These are phyloP conservation scores for Phyllotis vaccarum DNA, from an alignment of 2,797 vertebrate genomes.

Conservation along the genomic window DNA sequence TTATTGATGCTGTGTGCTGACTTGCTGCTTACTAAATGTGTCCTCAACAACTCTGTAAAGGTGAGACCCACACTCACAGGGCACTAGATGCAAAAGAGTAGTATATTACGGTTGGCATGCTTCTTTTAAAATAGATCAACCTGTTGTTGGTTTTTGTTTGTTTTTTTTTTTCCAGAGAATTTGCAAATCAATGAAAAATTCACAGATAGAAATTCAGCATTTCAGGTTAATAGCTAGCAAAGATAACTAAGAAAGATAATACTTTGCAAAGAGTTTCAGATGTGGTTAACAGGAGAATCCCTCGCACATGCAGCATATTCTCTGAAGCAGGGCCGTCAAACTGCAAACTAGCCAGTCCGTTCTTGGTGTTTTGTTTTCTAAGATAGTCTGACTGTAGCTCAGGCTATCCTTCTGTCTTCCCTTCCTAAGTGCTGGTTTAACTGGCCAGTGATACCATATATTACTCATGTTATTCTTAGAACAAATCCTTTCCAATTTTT, in stretches of 20 bases:
- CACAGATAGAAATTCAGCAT: background rate
- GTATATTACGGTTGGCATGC: accelerated
- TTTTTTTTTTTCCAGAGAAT: background rate
- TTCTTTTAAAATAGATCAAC: background rate
- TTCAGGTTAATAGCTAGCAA: constrained; percentile 21
- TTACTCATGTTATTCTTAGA: background rate
- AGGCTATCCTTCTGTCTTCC: background rate
- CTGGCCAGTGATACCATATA: background rate
- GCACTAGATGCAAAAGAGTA: background rate
- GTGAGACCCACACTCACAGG: background rate
- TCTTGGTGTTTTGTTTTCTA: background rate
- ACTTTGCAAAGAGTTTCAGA: background rate
- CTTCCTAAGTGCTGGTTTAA: background rate
- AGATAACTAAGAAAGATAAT: background rate
- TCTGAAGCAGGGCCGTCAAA: background rate
- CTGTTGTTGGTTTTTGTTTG: background rate
- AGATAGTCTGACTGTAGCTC: background rate
- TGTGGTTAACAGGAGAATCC: background rate
- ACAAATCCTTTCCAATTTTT: background rate
- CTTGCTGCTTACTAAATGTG: constrained; percentile 57
- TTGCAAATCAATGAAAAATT: background rate
- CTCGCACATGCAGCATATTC: background rate
- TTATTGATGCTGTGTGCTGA: background rate
- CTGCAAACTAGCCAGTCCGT: accelerated
- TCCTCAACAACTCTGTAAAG: background rate